Conservation (phyloP, 1,140 invertebrate genomes). For the Bombus huntii region DNA sequence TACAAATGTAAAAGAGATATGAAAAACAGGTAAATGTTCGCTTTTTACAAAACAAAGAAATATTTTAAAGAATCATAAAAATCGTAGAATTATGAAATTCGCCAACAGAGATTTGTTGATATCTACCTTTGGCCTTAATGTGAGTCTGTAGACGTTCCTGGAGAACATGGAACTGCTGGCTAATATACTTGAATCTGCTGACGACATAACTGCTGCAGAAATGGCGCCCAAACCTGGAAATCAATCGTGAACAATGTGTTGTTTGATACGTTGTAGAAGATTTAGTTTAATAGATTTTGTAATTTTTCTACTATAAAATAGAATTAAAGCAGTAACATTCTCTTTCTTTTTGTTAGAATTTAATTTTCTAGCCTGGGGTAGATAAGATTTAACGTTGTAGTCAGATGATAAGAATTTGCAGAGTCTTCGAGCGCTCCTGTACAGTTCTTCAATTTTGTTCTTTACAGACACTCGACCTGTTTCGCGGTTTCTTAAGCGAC, state of each 20-base stretch:
- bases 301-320: neutral
- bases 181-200: slow-evolving; percentile 90
- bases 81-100: too few relatives aligned
- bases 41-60: too few relatives aligned
- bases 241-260: neutral
- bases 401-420: slow-evolving; percentile 17
- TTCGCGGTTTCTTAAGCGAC: slow-evolving; percentile 13
- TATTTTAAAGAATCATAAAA: too few relatives aligned
- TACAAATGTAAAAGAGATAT: neutral
- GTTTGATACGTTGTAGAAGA: too few relatives aligned
- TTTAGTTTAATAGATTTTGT: neutral
- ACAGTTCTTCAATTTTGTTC: slow-evolving; percentile 16
- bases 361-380: neutral
- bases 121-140: slow-evolving; percentile 87
- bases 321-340: too few relatives aligned
- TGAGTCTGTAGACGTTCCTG: slow-evolving; percentile 90
- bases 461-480: slow-evolving; percentile 32
- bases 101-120: neutral
- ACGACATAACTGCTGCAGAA: slow-evolving; percentile 92
- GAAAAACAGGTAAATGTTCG: neutral
- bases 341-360: neutral
- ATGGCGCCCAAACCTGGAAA: slow-evolving; percentile 88
- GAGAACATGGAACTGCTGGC: slow-evolving; percentile 91
- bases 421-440: neutral
- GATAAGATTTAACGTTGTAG: neutral